A percentile compares a stretch with the other conserved stretches of the same genome.
Evolutionary conservation across 1,140 invertebrate genomes (phyloP).

Genomic region (Stegodyphus dumicola): DNA sequence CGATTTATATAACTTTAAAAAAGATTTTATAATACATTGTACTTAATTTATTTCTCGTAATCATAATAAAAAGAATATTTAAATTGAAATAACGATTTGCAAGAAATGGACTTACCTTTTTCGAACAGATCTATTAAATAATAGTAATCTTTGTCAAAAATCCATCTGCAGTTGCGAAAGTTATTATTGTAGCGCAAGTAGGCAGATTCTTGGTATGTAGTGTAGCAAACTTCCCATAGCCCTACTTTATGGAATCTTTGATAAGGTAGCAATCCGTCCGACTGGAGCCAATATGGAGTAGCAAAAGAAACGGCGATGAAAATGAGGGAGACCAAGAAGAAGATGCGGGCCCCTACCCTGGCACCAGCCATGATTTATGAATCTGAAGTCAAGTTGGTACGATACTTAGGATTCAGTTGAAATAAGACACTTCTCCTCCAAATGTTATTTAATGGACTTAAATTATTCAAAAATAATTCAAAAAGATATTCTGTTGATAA

Average conservation of each 20-base stretch:
- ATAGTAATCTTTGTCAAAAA: constrained; percentile 64
- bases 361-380: constrained; percentile 52
- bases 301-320: constrained; percentile 60
- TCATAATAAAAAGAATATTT: too few relatives aligned
- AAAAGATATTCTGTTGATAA: background rate
- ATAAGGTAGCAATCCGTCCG: constrained; percentile 58
- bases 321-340: constrained; percentile 45
- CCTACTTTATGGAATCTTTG: constrained; percentile 63
- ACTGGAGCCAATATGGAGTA: constrained; percentile 64
- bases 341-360: constrained; percentile 32
- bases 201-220: constrained; percentile 53
- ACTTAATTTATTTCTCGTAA: too few relatives aligned
- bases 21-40: too few relatives aligned
- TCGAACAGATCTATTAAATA: constrained; percentile 63
- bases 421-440: background rate
- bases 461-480: background rate
- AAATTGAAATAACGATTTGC: background rate
- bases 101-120: constrained; percentile 55
- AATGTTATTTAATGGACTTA: background rate
- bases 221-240: constrained; percentile 64
- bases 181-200: constrained; percentile 62
- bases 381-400: background rate
- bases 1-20: too few relatives aligned
- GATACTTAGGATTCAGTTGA: background rate
- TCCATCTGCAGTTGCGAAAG: constrained; percentile 63